phyloP scores from a whole-genome alignment of 2,888 invertebrate genomes.

The Dolichomitus sp. region DNA sequence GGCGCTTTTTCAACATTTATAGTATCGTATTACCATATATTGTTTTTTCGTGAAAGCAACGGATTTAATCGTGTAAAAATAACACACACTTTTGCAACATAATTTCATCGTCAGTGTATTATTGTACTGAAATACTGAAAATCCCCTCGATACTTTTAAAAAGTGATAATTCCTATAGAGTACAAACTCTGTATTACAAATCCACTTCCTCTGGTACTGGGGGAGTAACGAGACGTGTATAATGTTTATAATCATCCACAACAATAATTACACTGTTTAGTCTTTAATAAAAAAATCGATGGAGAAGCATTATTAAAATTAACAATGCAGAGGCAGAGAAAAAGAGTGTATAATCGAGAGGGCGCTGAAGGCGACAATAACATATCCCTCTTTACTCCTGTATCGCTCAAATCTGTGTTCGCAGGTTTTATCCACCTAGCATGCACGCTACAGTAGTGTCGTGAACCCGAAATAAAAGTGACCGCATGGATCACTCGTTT shows the following conservation, averaged over 20 bases:
- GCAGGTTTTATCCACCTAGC: background rate
- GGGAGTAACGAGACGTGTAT: background rate
- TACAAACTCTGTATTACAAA: background rate
- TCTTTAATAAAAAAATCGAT: slow-evolving; percentile 14
- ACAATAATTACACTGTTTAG: background rate
- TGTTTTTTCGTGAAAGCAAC: no score
- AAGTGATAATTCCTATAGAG: no score
- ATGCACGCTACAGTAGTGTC: background rate
- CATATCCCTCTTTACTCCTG: background rate
- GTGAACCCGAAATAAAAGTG: slow-evolving; percentile 30
- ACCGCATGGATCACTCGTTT: slow-evolving; percentile 32
- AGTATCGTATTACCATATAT: no score
- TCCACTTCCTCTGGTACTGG: background rate
- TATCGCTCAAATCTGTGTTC: background rate
- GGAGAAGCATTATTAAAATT: background rate
- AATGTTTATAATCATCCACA: background rate
- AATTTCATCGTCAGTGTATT: no score
- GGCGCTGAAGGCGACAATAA: background rate
- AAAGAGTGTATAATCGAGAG: background rate
- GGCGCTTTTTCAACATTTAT: no score
- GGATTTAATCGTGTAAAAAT: no score
- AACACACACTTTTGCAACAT: no score
- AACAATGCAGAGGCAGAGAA: background rate
- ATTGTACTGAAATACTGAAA: no score
- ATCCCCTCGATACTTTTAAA: no score